A percentile compares a stretch with the other conserved stretches of the same genome.
phyloP scores from a whole-genome alignment of 2,113 vertebrate genomes.

The Saccopteryx leptura region DNA sequence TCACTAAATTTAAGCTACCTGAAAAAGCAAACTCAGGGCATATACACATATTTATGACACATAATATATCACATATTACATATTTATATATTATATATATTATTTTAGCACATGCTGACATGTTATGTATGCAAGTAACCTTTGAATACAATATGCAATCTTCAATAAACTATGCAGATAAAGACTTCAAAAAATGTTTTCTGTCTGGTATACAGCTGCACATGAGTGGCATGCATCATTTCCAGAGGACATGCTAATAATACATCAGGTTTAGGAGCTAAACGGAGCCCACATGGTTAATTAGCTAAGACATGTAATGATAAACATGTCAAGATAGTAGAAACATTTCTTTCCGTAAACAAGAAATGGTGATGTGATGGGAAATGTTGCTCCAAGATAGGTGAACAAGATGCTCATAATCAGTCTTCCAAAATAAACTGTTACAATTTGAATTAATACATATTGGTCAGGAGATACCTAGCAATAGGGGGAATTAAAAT shows the following conservation, averaged over 20 bases:
- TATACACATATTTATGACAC: neutral
- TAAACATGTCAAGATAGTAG: constrained; percentile 88
- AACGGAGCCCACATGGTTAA: constrained; percentile 87
- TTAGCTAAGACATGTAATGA: constrained; percentile 87
- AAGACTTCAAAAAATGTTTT: constrained; percentile 84
- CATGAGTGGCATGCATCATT: constrained; percentile 84
- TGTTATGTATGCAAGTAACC: neutral
- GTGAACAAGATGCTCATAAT: constrained; percentile 83
- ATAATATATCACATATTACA: no score
- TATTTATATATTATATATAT: no score
- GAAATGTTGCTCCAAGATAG: constrained; percentile 83
- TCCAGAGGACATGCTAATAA: constrained; percentile 87
- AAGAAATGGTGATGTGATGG: constrained; percentile 84
- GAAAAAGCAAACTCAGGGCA: neutral
- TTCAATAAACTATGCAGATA: constrained; percentile 81
- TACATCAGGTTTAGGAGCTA: constrained; percentile 86
- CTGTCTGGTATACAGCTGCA: constrained; percentile 84
- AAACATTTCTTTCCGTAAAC: constrained; percentile 86
- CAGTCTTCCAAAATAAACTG: constrained; percentile 83
- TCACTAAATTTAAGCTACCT: neutral
- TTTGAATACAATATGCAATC: constrained; percentile 66
- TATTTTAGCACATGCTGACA: neutral
- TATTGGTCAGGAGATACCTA: constrained; percentile 80
- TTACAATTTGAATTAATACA: constrained; percentile 86
- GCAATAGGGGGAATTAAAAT: constrained; percentile 79